These are phyloP conservation scores for Plebejus anna DNA, from an alignment of 2,888 invertebrate genomes.

Conservation along the genomic window DNA sequence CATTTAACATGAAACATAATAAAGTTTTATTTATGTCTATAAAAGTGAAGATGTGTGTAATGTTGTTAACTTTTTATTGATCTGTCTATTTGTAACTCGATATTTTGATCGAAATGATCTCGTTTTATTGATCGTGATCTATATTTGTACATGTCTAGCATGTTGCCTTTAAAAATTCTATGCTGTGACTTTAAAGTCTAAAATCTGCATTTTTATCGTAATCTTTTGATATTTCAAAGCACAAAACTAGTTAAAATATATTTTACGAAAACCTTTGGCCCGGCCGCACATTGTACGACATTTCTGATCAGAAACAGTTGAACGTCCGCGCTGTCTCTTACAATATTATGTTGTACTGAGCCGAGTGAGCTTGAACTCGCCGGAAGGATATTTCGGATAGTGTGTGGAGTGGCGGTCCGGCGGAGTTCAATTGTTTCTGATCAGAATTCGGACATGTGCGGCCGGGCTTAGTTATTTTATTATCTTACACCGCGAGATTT, in stretches of 20 bases:
- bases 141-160: neutral
- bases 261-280: too few species aligned
- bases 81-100: conserved; percentile 17
- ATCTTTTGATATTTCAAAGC: neutral
- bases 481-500: too few species aligned
- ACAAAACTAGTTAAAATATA: neutral
- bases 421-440: too few species aligned
- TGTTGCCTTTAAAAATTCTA: neutral
- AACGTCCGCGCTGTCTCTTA: too few species aligned
- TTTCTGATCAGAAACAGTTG: too few species aligned
- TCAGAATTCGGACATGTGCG: too few species aligned
- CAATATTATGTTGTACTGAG: too few species aligned
- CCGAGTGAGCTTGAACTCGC: too few species aligned
- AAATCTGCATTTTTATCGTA: neutral
- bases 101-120: conserved; percentile 11
- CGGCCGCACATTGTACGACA: too few species aligned
- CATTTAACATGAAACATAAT: neutral
- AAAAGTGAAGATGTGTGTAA: neutral
- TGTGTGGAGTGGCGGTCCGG: too few species aligned
- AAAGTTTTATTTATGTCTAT: neutral
- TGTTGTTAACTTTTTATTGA: conserved; percentile 15
- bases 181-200: neutral
- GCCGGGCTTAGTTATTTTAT: too few species aligned
- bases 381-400: too few species aligned
- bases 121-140: conserved; percentile 2